Evolutionary conservation across 1,140 invertebrate genomes (phyloP), one percentile per base, ranked within the genome.

Genomic region (Limonius californicus): DNA sequence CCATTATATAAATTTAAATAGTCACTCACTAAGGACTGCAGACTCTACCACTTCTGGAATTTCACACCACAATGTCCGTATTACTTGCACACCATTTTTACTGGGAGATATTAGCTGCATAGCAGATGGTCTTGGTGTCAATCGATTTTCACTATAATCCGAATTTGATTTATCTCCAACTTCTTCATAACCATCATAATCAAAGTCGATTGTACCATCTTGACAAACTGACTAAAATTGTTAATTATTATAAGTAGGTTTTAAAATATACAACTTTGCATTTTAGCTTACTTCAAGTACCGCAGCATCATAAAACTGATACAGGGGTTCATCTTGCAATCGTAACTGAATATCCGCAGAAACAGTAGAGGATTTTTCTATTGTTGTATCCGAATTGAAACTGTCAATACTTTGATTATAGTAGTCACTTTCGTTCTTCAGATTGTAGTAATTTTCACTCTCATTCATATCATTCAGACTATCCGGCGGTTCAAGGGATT

Each of bases 51-150:
- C 93, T 80, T 95, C 93, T 0, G 92, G 91, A 58, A 97, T 88
- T 78, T 98, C 91, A 78, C 93, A 94, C 95, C 95, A 98, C 0
- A 98, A 80, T 0, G 92, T 93, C 68, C 94, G 81, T 3, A 86
- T 84, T 42, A 82, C 77, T 1, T 77, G 74, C 42, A 88, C 83
- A 1, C 87, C 86, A 53, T 83, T 82, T 54, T 77, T 76, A 42
- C 62, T 68, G 7, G 85, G 85, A 32, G 79, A 81, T 35, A 89
- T 81, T 18, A 90, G 78, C 68, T 72, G 67, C 65, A 74, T 70
- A 18, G 68, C 60, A 27, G 69, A 66, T 42, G 70, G 71, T 50
- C 69, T 61, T 20, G 63, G 20, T 30, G 43, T 54, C 6, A 61
- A 61, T 50, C 50, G 64, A 47, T 18, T 60, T 65, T 65, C 50